Conservation (phyloP, 2,113 vertebrate genomes). For the Hucho hucho region DNA sequence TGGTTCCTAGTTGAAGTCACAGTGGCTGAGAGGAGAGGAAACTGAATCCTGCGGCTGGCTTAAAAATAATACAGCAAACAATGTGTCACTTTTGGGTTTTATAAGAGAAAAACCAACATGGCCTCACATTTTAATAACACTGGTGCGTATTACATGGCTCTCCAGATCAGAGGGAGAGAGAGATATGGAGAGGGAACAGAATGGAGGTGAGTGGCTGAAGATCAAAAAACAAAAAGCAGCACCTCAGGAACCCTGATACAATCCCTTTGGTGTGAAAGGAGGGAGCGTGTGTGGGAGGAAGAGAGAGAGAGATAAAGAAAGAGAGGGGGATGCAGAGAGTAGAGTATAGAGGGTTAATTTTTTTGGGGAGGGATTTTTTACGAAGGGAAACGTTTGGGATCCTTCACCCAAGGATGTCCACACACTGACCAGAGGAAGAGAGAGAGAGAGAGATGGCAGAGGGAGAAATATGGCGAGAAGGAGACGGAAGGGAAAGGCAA, state of each 20-base stretch:
- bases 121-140: background rate
- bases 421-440: conserved; percentile 1
- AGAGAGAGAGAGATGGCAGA: background rate
- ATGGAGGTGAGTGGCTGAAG: background rate
- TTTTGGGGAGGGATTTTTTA: background rate
- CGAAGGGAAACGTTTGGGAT: no score
- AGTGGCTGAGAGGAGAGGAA: background rate
- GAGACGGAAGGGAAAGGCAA: background rate
- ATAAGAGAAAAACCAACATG: background rate
- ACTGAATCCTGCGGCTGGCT: background rate
- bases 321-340: conserved; percentile 31
- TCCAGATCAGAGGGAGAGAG: conserved; percentile 12
- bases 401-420: background rate
- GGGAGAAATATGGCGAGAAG: background rate
- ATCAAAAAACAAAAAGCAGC: conserved; percentile 2
- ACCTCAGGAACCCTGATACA: conserved; percentile 20
- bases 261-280: conserved; percentile 15
- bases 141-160: background rate
- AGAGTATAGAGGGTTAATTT: conserved; percentile 2
- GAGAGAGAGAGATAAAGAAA: background rate
- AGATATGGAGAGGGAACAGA: background rate
- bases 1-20: background rate
- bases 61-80: background rate
- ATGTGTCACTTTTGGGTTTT: conserved; percentile 10
- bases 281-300: background rate